Evolutionary conservation across 2,797 vertebrate genomes (phyloP).

Genomic region (Sebastes alutus): DNA sequence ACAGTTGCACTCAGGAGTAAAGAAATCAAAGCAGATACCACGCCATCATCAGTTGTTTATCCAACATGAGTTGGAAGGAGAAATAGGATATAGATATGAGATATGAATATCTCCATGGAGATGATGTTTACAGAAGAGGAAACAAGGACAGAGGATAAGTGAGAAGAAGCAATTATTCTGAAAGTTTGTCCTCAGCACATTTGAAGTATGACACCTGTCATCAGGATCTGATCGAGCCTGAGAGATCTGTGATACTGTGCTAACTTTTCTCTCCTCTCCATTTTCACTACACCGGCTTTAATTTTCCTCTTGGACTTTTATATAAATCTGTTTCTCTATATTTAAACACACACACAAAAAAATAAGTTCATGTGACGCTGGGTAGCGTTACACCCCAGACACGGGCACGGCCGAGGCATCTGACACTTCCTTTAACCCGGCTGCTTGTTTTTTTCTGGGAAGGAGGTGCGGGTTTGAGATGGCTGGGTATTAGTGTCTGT

Average conservation of each 20-base stretch:
- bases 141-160: slow-evolving; percentile 22
- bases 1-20: not conserved
- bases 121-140: slow-evolving; percentile 20
- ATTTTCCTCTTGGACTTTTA: slow-evolving; percentile 45
- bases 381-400: slow-evolving; percentile 53
- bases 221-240: slow-evolving; percentile 8
- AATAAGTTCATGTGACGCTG: slow-evolving; percentile 54
- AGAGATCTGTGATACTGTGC: slow-evolving; percentile 59
- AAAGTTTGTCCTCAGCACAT: slow-evolving; percentile 50
- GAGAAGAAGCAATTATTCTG: slow-evolving; percentile 35
- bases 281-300: slow-evolving; percentile 54
- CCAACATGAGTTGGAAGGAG: not conserved
- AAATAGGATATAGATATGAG: not conserved
- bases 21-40: not conserved
- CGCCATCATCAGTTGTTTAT: not conserved
- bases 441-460: slow-evolving; percentile 50
- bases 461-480: slow-evolving; percentile 24
- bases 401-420: not conserved
- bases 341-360: slow-evolving; percentile 66
- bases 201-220: slow-evolving; percentile 42
- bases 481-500: slow-evolving; percentile 32
- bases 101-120: slow-evolving; percentile 40
- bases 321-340: slow-evolving; percentile 71
- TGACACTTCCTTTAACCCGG: slow-evolving; percentile 42
- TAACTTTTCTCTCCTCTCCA: slow-evolving; percentile 54